These are phyloP conservation scores for Noctua fimbriata DNA, from an alignment of 2,888 invertebrate species.

Conservation along the genomic window DNA sequence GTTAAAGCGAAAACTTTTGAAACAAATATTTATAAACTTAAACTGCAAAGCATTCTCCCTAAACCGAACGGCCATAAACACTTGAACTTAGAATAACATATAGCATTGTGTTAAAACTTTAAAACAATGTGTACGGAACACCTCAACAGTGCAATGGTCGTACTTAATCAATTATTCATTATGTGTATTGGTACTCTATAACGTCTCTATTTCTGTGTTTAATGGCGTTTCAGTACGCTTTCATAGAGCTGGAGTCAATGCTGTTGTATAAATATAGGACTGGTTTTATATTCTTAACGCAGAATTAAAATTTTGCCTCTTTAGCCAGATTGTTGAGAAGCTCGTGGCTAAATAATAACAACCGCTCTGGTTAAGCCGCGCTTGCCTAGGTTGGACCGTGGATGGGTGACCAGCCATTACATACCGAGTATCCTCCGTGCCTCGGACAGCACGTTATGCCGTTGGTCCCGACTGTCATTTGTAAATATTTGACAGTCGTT, in stretches of 20 bases:
- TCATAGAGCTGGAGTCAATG: constrained; percentile 17
- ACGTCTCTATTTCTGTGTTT: constrained; percentile 59
- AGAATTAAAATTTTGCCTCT: background rate
- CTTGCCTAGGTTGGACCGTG: no score
- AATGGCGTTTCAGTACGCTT: constrained; percentile 33
- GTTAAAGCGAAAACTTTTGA: constrained; percentile 44
- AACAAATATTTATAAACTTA: constrained; percentile 62
- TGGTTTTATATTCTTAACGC: background rate
- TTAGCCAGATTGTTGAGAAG: background rate
- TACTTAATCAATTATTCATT: constrained; percentile 63
- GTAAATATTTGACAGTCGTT: no score
- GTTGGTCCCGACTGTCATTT: no score
- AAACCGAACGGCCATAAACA: constrained; percentile 33
- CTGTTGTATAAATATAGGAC: constrained; percentile 2
- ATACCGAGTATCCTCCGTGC: no score
- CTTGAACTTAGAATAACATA: constrained; percentile 38
- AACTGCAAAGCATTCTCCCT: constrained; percentile 34
- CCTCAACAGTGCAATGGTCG: constrained; percentile 18
- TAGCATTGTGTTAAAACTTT: constrained; percentile 33
- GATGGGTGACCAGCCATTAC: no score
- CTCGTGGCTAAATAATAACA: no score
- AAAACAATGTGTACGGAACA: constrained; percentile 56
- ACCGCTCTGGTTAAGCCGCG: no score
- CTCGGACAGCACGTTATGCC: no score
- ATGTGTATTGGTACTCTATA: constrained; percentile 43